Base-by-base conservation (phyloP, 92 coral and sea anemone species). In the Nematostella vectensis region DNA sequence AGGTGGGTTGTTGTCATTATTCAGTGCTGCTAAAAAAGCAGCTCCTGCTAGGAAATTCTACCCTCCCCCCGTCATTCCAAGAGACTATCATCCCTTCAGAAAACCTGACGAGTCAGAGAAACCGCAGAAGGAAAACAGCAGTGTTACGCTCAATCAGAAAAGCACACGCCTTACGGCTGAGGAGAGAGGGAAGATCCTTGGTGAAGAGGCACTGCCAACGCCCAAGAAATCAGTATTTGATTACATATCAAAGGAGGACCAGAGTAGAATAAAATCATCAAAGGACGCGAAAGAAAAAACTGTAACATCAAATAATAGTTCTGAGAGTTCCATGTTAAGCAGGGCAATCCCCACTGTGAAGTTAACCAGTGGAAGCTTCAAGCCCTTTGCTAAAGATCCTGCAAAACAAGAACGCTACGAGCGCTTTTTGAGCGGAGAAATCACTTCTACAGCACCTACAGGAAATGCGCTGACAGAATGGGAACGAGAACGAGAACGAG, bases 401-500 rank as follows among this genome's bases (percentile, higher is more conserved):
- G 87, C 77, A 15, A 89, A 89, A 33, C 98, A 85, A 55, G 96
- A 80, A 2, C 72, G 98, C 29, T 91, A 91, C 38, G 93, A 91
- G 18, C 77, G 55, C 13, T 91, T 69, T 25, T 42, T 91, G 71
- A 77, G 66, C 9, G 45, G 60, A 12, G 62, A 69, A 33, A 6
- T 33, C 40, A 33, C 40, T 33, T 33, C 40, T 33, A 33, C 15
- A 33, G 15, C 40, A 33, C 15, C 15, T 33, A 6, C 15, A 33
- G 40, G 15, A 33, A 33, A 33, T 33, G 40, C 40, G 40, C 58
- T 86, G 70, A 93, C 99, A 6, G 99, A 93, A 49, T 93, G 99
- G 99, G 99, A 93, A 58, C 65, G 88, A 47, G 99, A 87, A 50
- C 76, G 99, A 24, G 99, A 93, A 71, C 73, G 56, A 29, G 99